Evolutionary conservation across 2,113 vertebrate species (phyloP), one percentile per base, ranked within the genome.

Genomic region (Pelobates fuscus): DNA sequence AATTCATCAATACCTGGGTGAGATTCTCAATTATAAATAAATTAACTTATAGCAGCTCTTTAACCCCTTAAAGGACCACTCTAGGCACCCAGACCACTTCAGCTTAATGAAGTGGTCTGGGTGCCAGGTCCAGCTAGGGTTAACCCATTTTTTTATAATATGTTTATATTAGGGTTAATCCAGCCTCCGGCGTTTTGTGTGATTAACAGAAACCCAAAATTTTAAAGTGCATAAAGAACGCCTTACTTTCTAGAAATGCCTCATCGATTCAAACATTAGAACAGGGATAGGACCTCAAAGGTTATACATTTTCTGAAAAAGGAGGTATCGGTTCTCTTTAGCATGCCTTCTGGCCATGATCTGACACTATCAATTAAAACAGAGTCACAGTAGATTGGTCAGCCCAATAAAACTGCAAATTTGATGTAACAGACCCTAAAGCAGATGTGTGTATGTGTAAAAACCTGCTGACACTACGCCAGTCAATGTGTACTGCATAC

Each of bases 211-310:
- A 37, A 1, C 5, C 5, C 32, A 4, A 37, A 37, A 37, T 37
- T 10, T 37, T 10, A 37, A 37, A 37, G 10, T 37, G 32, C 10
- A 37, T 37, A 37, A 37, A 37, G 32, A 37, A 37, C 5, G 32
- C 10, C 5, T 37, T 37, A 10, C 32, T 37, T 37, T 37, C 10
- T 5, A 67, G 71, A 78, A 81, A 49, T 49, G 77, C 77, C 65
- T 83, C 78, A 77, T 85, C 78, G 27, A 44, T 71, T 76, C 78
- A 78, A 82, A 32, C 46, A 78, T 77, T 0, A 23, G 81, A 78
- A 80, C 6, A 81, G 79, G 86, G 89, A 85, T 81, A 83, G 88
- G 79, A 88, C 84, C 86, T 81, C 49, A 62, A 0, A 78, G 86
- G 77, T 58, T 65, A 80, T 3, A 1, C 84, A 86, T 88, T 88